Evolutionary conservation across 2,113 vertebrate genomes (phyloP).

Genomic region (Osmerus eperlanus): DNA sequence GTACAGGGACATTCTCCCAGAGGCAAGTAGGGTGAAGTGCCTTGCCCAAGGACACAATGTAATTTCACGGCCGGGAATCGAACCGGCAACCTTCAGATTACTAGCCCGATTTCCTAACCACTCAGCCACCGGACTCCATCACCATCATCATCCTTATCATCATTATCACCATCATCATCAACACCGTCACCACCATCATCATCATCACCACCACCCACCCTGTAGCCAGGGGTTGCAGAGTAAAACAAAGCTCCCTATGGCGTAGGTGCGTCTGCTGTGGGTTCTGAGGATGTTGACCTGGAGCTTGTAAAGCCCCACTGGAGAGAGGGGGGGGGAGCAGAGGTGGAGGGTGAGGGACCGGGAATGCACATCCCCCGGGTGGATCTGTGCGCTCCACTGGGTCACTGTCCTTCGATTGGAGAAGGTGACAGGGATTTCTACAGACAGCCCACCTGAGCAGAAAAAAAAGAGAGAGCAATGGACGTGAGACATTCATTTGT

Average conservation of each 20-base stretch:
- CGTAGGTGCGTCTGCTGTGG: not conserved
- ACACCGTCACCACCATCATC: not conserved
- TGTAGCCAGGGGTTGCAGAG: slow-evolving; percentile 63
- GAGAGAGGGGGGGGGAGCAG: slow-evolving; percentile 43
- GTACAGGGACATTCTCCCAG: no score
- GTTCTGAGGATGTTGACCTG: slow-evolving; percentile 31
- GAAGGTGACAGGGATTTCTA: slow-evolving; percentile 37
- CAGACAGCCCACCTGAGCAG: slow-evolving; percentile 31
- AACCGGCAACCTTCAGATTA: no score
- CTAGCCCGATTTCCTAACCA: no score
- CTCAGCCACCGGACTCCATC: not conserved
- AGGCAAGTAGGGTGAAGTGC: no score
- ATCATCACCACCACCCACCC: slow-evolving; percentile 23
- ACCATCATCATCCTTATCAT: not conserved
- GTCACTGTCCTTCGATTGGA: not conserved
- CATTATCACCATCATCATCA: not conserved
- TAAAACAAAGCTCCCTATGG: slow-evolving; percentile 48
- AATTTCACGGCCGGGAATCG: no score
- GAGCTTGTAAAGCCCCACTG: slow-evolving; percentile 51
- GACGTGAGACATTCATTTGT: not conserved
- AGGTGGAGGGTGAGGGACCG: slow-evolving; percentile 44
- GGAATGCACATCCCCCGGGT: slow-evolving; percentile 1
- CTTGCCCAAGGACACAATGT: no score
- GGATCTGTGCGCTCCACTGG: slow-evolving; percentile 47
- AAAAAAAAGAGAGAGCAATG: not conserved